These are phyloP conservation scores for Drosophila varians DNA, from an alignment of 1,140 invertebrate genomes.

Conservation along the genomic window DNA sequence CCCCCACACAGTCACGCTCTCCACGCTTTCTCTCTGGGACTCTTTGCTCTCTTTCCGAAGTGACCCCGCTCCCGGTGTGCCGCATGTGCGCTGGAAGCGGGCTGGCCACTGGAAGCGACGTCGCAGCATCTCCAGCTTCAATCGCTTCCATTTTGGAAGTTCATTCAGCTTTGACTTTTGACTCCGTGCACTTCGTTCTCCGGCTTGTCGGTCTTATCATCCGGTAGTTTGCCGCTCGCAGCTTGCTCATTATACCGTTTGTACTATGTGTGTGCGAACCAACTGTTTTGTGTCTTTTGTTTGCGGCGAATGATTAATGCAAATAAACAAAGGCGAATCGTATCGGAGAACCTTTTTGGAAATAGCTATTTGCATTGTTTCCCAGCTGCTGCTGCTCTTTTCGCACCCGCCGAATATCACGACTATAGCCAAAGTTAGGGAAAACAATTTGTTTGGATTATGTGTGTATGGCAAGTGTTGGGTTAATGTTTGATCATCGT, in stretches of 20 bases:
- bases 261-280: too few species aligned
- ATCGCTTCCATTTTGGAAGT: conserved; percentile 70
- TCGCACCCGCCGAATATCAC: too few species aligned
- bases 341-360: conserved; percentile 34
- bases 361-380: conserved; percentile 47
- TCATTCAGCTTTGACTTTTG: conserved; percentile 79
- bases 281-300: conserved; percentile 27
- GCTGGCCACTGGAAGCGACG: conserved; percentile 58
- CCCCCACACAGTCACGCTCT: not conserved
- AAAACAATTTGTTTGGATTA: conserved; percentile 71
- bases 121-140: conserved; percentile 68
- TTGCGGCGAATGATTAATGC: conserved; percentile 17
- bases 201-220: conserved; percentile 2
- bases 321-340: conserved; percentile 36
- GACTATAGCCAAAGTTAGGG: conserved; percentile 21
- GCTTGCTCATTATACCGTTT: too few species aligned
- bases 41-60: conserved; percentile 5
- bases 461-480: conserved; percentile 17
- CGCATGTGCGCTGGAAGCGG: conserved; percentile 46
- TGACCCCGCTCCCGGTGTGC: conserved; percentile 16
- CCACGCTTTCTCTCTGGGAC: not conserved
- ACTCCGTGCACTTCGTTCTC: conserved; percentile 33
- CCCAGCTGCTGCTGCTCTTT: conserved; percentile 71
- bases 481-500: conserved; percentile 55
- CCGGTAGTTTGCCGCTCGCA: conserved; percentile 23